Percentiles rank a stretch among this genome's conserved stretches.
Evolutionary conservation across 2,888 invertebrate species (phyloP).

Genomic region (Laothoe populi): DNA sequence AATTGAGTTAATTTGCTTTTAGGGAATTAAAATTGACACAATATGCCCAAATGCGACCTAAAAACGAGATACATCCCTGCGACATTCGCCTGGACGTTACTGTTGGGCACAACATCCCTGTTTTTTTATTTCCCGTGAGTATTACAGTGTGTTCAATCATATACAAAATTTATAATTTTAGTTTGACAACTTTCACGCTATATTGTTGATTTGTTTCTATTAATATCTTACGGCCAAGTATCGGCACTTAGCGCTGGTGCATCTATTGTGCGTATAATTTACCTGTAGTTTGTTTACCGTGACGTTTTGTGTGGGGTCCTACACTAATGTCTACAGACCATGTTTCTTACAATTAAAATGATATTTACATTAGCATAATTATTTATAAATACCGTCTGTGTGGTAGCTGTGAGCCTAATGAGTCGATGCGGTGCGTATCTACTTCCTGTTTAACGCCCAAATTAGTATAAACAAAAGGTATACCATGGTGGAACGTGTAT

Average conservation of each 20-base stretch:
- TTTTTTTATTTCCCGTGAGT: conserved; percentile 99
- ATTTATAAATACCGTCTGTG: conserved; percentile 26
- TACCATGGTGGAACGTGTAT: conserved; percentile 27
- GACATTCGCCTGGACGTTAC: conserved; percentile 98
- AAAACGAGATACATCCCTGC: conserved; percentile 99
- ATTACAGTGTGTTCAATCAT: conserved; percentile 70
- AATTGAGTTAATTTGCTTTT: conserved; percentile 77
- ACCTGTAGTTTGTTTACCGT: conserved; percentile 31
- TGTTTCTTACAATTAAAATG: conserved; percentile 41
- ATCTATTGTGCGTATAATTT: conserved; percentile 27
- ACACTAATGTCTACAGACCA: conserved; percentile 36
- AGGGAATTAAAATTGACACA: conserved; percentile 80
- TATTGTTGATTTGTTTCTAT: conserved; percentile 73
- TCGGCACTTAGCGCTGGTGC: conserved; percentile 37
- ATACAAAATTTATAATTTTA: conserved; percentile 69
- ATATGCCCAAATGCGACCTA: conserved; percentile 98
- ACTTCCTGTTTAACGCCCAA: conserved; percentile 43
- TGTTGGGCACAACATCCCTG: conserved; percentile 95
- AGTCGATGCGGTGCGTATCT: conserved; percentile 20
- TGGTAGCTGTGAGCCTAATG: conserved; percentile 13
- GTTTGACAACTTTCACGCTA: conserved; percentile 81
- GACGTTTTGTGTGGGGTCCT: conserved; percentile 35
- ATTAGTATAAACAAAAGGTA: conserved; percentile 54
- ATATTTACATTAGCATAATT: conserved; percentile 45
- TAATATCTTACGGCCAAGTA: conserved; percentile 70